Percentiles rank a stretch among this genome's conserved stretches.
These are phyloP conservation scores for Oplegnathus fasciatus DNA, from an alignment of 2,113 vertebrate species.

Conservation along the genomic window DNA sequence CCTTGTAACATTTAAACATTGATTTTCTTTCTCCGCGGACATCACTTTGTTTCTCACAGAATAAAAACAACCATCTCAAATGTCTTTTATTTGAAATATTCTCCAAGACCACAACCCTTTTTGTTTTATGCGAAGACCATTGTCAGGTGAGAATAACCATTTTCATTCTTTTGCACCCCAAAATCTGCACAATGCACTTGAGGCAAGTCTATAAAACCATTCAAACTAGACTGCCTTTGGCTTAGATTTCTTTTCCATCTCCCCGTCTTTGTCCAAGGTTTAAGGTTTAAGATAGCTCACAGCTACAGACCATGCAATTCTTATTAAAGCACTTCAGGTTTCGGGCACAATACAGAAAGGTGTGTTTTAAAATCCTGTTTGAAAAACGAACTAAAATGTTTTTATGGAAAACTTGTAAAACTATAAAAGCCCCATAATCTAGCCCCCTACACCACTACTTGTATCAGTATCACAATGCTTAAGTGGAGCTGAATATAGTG, in stretches of 20 bases:
- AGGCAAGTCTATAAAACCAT: conserved; percentile 60
- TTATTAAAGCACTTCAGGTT: conserved; percentile 47
- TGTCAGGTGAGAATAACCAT: conserved; percentile 37
- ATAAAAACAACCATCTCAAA: conserved; percentile 11
- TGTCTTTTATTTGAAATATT: conserved; percentile 2
- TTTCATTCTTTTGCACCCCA: conserved; percentile 42
- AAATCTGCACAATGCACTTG: conserved; percentile 57
- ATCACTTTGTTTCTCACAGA: conserved; percentile 7
- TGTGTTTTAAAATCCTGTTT: conserved; percentile 42
- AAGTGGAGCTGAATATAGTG: conserved; percentile 26
- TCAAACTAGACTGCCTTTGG: conserved; percentile 65
- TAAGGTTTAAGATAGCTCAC: conserved; percentile 65
- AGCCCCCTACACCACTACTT: conserved; percentile 17
- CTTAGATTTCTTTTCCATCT: conserved; percentile 67
- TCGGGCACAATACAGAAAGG: conserved; percentile 38
- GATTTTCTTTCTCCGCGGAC: not conserved
- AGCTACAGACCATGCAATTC: conserved; percentile 55
- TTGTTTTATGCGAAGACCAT: conserved; percentile 19
- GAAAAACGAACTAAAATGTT: conserved; percentile 5
- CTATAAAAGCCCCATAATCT: conserved; percentile 32
- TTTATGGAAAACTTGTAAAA: conserved; percentile 27
- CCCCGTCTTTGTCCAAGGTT: conserved; percentile 66
- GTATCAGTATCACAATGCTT: conserved; percentile 31
- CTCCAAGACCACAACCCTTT: not conserved
- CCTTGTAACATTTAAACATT: not conserved